A percentile compares a stretch with the other conserved stretches of the same genome.
Conservation (phyloP, 2,113 vertebrate genomes). For the Neomonachus schauinslandi region DNA sequence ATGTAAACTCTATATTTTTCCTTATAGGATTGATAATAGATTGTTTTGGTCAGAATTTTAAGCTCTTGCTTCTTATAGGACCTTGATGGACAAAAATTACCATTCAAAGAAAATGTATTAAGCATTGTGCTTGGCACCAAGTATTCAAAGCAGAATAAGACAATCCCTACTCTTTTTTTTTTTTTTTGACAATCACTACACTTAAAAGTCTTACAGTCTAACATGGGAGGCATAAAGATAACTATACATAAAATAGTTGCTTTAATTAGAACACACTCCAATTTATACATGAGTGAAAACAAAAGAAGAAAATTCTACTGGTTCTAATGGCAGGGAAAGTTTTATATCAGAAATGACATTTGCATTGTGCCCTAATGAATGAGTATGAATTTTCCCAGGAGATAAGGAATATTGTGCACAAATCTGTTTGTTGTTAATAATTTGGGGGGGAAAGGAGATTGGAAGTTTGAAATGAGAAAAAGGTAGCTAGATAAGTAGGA, state of each 20-base stretch:
- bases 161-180: not conserved
- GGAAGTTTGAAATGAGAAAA: not conserved
- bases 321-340: not conserved
- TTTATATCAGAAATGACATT: slow-evolving; percentile 5
- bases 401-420: not conserved
- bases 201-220: not conserved
- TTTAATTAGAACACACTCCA: slow-evolving; percentile 3
- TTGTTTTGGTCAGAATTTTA: not conserved
- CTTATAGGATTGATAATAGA: not conserved
- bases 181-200: not conserved
- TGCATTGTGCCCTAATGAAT: not conserved
- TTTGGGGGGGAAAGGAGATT: not conserved
- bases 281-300: not conserved
- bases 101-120: not conserved
- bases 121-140: not conserved
- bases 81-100: not conserved
- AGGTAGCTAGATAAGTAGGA: not conserved
- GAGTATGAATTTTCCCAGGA: not conserved
- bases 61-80: not conserved
- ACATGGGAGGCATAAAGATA: not conserved
- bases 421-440: not conserved
- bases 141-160: not conserved
- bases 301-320: not conserved
- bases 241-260: not conserved
- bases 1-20: slow-evolving; percentile 3